Evolutionary conservation across 2,797 vertebrate species (phyloP), one percentile per base, ranked within the genome.

Genomic region (Oreortyx pictus): DNA sequence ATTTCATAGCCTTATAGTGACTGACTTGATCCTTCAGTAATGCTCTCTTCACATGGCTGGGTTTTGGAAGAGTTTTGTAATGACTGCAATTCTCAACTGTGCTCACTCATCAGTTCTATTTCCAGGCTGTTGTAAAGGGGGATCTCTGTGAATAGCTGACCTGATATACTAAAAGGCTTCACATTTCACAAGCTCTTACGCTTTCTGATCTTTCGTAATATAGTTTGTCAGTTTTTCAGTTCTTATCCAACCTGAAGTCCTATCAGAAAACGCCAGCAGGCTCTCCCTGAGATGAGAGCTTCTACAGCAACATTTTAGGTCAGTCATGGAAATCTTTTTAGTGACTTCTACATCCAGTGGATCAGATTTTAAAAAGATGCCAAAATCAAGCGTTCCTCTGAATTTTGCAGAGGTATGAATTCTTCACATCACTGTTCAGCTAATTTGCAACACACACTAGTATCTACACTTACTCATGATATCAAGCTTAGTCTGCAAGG

Each of bases 281-380:
- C 62, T 89, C 52, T 67, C 89, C 78, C 41, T 17, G 89, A 86
- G 94, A 49, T 1, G 0, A 78, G 46, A 96, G 37, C 14, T 60
- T 76, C 67, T 49, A 19, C 66, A 67, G 54, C 11, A 76, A 71
- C 20, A 10, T 74, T 76, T 76, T 11, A 91, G 89, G 87, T 91
- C 87, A 92, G 87, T 89, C 87, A 92, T 84, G 87, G 65, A 91
- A 96, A 92, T 71, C 77, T 93, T 92, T 90, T 78, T 62, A 59
- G 39, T 50, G 12, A 76, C 71, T 84, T 82, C 31, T 84, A 74
- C 9, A 3, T 74, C 67, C 20, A 82, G 49, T 59, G 71, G 33
- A 82, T 79, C 20, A 50, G 60, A 75, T 64, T 89, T 76, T 65
- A 4, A 49, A 80, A 86, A 56, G 9, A 66, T 82, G 79, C 46